Evolutionary conservation across 2,888 invertebrate species (phyloP).

Genomic region (Chrysolina oricalcia): DNA sequence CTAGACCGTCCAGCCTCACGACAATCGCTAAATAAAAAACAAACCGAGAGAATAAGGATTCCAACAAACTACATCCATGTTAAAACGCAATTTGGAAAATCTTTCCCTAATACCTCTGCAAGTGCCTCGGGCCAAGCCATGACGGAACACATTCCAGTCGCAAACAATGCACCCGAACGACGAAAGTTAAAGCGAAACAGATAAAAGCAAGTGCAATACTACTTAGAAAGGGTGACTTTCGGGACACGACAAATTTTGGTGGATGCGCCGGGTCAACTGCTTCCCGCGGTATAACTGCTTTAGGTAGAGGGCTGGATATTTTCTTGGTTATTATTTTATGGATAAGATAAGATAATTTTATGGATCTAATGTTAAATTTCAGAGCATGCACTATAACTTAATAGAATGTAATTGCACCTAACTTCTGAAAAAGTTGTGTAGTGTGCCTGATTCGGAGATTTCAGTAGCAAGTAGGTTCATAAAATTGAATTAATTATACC

Average conservation of each 20-base stretch:
- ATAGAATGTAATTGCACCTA: no score
- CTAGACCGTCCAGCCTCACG: background rate
- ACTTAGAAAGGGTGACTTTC: conserved; percentile 41
- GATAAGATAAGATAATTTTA: no score
- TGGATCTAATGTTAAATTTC: no score
- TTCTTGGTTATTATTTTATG: background rate
- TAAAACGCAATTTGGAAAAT: conserved; percentile 31
- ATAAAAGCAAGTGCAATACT: conserved; percentile 41
- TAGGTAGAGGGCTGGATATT: conserved; percentile 11
- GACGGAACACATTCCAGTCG: conserved; percentile 38
- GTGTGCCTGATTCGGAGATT: no score
- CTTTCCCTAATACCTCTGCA: conserved; percentile 34
- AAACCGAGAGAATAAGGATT: background rate
- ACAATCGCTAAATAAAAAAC: background rate
- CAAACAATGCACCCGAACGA: conserved; percentile 35
- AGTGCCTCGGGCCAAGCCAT: conserved; percentile 15
- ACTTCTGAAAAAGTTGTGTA: no score
- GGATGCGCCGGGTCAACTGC: conserved; percentile 48
- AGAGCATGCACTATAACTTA: no score
- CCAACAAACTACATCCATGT: conserved; percentile 19
- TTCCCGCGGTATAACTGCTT: conserved; percentile 40
- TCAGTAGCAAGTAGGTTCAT: no score
- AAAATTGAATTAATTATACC: no score
- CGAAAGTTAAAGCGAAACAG: conserved; percentile 39
- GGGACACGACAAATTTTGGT: conserved; percentile 48